A percentile compares a stretch with the other conserved stretches of the same genome.
Evolutionary conservation across 2,113 vertebrate genomes (phyloP).

Genomic region (Garra rufa): DNA sequence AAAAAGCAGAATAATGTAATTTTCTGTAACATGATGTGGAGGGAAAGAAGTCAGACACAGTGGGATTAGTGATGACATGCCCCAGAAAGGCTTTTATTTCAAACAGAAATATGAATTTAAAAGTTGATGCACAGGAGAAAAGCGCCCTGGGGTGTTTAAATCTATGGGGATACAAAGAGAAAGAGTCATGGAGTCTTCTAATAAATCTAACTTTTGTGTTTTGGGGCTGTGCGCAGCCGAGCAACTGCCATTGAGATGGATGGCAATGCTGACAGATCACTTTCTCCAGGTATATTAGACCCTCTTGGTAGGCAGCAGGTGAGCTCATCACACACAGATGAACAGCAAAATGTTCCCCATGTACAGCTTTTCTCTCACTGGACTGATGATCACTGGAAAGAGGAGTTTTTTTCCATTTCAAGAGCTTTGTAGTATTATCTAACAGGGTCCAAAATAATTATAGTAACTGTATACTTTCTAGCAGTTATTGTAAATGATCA

Average conservation of each 20-base stretch:
- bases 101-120: conserved; percentile 34
- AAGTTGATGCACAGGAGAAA: conserved; percentile 12
- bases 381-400: not conserved
- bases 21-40: not conserved
- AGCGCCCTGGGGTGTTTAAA: not conserved
- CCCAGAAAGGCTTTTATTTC: conserved; percentile 24
- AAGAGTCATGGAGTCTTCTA: not conserved
- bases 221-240: not conserved
- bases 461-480: not conserved
- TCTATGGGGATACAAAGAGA: not conserved
- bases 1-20: conserved; percentile 25
- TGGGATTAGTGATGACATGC: conserved; percentile 18
- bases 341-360: not conserved
- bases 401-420: not conserved
- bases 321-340: not conserved
- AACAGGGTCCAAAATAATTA: not conserved
- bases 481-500: not conserved
- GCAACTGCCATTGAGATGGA: conserved; percentile 23
- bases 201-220: conserved; percentile 3
- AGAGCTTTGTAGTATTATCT: not conserved
- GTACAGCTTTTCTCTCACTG: not conserved
- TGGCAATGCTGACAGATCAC: not conserved
- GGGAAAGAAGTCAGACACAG: not conserved
- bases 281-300: conserved; percentile 4
- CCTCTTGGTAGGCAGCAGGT: not conserved